These are phyloP conservation scores for Dolichopus griseipennis DNA, from an alignment of 2,888 invertebrate genomes.

Conservation along the genomic window DNA sequence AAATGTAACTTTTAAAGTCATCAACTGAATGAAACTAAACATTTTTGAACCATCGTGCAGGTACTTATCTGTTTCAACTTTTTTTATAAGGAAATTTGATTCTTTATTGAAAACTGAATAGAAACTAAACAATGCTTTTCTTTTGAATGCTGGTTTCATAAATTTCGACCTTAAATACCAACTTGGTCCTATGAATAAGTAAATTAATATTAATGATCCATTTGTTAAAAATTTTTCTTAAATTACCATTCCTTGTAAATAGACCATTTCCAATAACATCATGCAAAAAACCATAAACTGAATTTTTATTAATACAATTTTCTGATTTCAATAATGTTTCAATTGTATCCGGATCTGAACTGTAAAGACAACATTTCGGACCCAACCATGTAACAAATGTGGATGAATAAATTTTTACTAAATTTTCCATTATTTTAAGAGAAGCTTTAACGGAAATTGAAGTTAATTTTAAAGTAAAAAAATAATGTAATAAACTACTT, in stretches of 20 bases:
- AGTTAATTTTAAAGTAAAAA: no score
- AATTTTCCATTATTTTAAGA: no score
- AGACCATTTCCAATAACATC: constrained; percentile 36
- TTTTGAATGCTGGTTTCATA: constrained; percentile 38
- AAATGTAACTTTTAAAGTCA: no score
- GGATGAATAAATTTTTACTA: no score
- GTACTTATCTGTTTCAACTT: constrained; percentile 23
- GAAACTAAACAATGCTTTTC: constrained; percentile 31
- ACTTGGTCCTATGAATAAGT: no score
- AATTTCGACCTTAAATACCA: constrained; percentile 24
- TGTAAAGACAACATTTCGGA: constrained; percentile 35
- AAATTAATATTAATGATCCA: no score
- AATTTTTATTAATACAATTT: constrained; percentile 37
- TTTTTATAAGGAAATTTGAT: constrained; percentile 30
- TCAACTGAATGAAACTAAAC: no score
- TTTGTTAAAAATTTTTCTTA: no score
- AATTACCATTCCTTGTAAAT: constrained; percentile 36
- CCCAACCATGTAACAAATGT: constrained; percentile 33
- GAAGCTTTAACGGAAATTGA: no score
- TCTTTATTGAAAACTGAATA: constrained; percentile 36
- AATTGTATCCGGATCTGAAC: constrained; percentile 35
- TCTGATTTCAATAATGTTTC: constrained; percentile 36
- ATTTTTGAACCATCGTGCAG: no score
- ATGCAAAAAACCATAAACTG: constrained; percentile 35
- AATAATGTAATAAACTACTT: no score